Conservation (phyloP, 2,113 vertebrate genomes). For the Scolopax mira region DNA sequence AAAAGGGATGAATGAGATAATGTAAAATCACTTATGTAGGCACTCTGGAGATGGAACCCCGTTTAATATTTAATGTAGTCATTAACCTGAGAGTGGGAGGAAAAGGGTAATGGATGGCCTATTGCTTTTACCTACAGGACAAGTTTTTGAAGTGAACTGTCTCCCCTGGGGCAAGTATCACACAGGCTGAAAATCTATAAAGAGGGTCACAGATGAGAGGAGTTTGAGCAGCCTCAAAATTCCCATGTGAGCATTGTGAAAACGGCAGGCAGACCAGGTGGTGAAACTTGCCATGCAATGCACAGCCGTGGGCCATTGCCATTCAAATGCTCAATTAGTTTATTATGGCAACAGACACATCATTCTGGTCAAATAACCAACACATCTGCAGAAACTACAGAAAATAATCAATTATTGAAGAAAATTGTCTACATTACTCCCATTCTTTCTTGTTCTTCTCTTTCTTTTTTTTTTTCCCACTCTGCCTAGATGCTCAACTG, state of each 20-base stretch:
- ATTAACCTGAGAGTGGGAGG: slow-evolving; percentile 75
- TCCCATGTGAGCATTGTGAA: slow-evolving; percentile 15
- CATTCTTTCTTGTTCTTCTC: not conserved
- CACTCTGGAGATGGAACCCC: slow-evolving; percentile 70
- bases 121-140: slow-evolving; percentile 65
- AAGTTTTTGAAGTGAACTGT: slow-evolving; percentile 47
- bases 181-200: slow-evolving; percentile 62
- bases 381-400: slow-evolving; percentile 51
- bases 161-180: slow-evolving; percentile 65
- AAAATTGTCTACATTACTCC: slow-evolving; percentile 27
- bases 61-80: slow-evolving; percentile 81
- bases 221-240: slow-evolving; percentile 52
- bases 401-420: slow-evolving; percentile 76
- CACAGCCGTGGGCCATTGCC: not conserved
- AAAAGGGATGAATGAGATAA: slow-evolving; percentile 74
- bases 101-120: slow-evolving; percentile 72
- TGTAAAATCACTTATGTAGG: slow-evolving; percentile 75
- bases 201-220: slow-evolving; percentile 69
- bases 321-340: slow-evolving; percentile 68
- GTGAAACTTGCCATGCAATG: not conserved
- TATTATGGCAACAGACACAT: slow-evolving; percentile 70
- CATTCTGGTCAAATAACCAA: slow-evolving; percentile 23
- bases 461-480: not conserved
- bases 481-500: not conserved
- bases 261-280: slow-evolving; percentile 8